These are phyloP conservation scores for Paramuricea clavata DNA, from an alignment of 92 coral and sea anemone genomes.

Conservation along the genomic window DNA sequence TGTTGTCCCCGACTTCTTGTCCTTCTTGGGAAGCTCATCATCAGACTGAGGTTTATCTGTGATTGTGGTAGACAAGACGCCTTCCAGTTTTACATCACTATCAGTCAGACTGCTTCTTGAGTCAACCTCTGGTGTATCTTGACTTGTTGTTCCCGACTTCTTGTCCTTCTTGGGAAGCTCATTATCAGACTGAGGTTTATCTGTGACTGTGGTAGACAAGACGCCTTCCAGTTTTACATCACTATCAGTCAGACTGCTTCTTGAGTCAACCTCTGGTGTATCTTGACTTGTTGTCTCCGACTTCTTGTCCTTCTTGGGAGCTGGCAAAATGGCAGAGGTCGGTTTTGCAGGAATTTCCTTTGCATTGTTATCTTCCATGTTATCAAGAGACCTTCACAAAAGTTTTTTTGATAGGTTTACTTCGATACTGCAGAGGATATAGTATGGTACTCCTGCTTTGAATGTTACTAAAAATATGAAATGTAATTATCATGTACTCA, in stretches of 20 bases:
- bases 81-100: no score
- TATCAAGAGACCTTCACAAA: not conserved
- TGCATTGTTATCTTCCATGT: not conserved
- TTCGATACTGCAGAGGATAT: not conserved
- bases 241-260: no score
- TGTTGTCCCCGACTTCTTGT: no score
- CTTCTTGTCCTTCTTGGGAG: not conserved
- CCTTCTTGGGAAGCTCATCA: no score
- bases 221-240: no score
- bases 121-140: not conserved
- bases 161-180: no score
- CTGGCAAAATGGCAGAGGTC: not conserved
- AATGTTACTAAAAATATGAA: not conserved
- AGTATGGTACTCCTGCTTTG: not conserved
- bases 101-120: not conserved
- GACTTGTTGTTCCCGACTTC: no score
- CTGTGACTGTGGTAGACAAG: not conserved
- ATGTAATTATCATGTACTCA: no score
- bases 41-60: no score
- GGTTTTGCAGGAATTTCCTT: not conserved
- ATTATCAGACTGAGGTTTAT: not conserved
- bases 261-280: no score
- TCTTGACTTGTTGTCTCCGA: not conserved
- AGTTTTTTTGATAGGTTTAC: not conserved
- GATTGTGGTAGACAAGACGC: no score